These are phyloP conservation scores for Allolobophora icterica DNA, from an alignment of 2,888 invertebrate species.

Conservation along the genomic window DNA sequence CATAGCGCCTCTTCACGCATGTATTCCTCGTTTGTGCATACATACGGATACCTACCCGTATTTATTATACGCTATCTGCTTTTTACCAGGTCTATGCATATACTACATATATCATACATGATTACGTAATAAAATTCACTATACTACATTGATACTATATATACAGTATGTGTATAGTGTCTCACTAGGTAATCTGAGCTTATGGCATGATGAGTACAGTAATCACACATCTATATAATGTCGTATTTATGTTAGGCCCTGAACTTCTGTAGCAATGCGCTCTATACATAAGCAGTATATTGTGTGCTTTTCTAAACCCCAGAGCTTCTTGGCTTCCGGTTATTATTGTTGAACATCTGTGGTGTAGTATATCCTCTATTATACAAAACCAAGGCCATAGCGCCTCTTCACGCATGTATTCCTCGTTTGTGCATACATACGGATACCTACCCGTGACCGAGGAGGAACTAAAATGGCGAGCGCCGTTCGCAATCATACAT, in stretches of 20 bases:
- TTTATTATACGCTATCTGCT: no score
- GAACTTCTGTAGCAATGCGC: not conserved
- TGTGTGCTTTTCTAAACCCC: not conserved
- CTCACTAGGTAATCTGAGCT: not conserved
- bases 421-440: no score
- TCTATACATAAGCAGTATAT: not conserved
- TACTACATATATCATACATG: not conserved
- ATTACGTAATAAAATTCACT: not conserved
- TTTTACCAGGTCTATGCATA: no score
- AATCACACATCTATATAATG: not conserved
- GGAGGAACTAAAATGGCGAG: not conserved
- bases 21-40: no score
- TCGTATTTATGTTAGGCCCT: not conserved
- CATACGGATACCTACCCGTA: no score
- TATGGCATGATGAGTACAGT: not conserved
- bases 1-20: no score
- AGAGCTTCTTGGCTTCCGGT: constrained; percentile 29
- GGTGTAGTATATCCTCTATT: not conserved
- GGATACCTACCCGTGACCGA: not conserved
- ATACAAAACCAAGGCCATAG: no score
- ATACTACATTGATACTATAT: not conserved
- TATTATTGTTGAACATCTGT: not conserved
- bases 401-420: no score
- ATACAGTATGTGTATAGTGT: not conserved
- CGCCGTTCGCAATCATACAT: not conserved